Conservation (phyloP, 2,888 invertebrate species). For the Acheta domesticus region DNA sequence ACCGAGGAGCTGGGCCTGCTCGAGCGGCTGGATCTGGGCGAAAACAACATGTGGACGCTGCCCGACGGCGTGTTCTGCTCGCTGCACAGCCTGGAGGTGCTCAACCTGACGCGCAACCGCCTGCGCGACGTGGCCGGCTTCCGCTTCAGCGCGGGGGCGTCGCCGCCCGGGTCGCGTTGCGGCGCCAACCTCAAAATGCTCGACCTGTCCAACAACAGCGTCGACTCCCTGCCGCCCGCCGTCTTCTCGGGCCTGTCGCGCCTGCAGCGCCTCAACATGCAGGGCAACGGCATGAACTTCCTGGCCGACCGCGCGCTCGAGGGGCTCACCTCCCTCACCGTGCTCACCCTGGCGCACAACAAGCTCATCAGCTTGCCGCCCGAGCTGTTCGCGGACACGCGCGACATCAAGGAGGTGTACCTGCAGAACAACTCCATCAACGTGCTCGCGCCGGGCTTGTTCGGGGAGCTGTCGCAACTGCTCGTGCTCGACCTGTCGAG, state of each 20-base stretch:
- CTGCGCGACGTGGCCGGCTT: constrained; percentile 71
- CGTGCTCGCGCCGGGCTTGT: constrained; percentile 74
- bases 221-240: constrained; percentile 69
- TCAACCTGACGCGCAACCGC: constrained; percentile 77
- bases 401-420: constrained; percentile 75
- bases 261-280: constrained; percentile 69
- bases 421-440: constrained; percentile 78
- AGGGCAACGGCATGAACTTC: constrained; percentile 71
- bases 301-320: constrained; percentile 75
- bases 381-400: constrained; percentile 73
- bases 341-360: constrained; percentile 76
- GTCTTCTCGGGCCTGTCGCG: constrained; percentile 67
- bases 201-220: constrained; percentile 74
- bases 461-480: constrained; percentile 70
- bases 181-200: constrained; percentile 65
- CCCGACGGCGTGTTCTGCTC: constrained; percentile 75
- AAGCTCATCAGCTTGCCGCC: constrained; percentile 75
- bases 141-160: constrained; percentile 58
- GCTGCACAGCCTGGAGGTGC: constrained; percentile 66
- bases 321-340: constrained; percentile 67
- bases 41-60: constrained; percentile 76
- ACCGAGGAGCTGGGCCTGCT: constrained; percentile 68
- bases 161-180: constrained; percentile 59
- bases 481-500: constrained; percentile 72
- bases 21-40: constrained; percentile 70